phyloP scores from a whole-genome alignment of 2,888 invertebrate species.

The Linyphia triangularis region DNA sequence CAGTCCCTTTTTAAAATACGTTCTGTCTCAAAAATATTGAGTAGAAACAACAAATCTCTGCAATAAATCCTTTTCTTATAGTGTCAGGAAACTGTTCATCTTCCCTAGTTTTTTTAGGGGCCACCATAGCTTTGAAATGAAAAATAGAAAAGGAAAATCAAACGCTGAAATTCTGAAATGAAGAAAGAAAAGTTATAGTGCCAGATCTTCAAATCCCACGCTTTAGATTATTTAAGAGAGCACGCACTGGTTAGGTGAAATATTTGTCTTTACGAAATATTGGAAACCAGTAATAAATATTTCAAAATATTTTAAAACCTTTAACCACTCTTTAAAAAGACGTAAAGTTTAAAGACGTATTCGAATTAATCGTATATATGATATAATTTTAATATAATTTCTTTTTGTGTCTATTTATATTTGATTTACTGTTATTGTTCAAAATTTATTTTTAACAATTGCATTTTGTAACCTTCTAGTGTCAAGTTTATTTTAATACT shows the following conservation, averaged over 20 bases:
- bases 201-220: conserved; percentile 57
- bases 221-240: conserved; percentile 45
- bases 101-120: conserved; percentile 4
- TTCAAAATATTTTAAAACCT: too few species aligned
- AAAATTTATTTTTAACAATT: too few species aligned
- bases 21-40: neutral
- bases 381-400: too few species aligned
- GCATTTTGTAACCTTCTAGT: too few species aligned
- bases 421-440: too few species aligned
- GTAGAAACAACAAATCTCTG: neutral
- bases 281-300: too few species aligned
- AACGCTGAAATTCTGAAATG: conserved; percentile 14
- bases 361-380: too few species aligned
- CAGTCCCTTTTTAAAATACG: neutral
- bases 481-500: too few species aligned
- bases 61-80: conserved; percentile 26
- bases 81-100: conserved; percentile 45
- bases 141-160: conserved; percentile 30
- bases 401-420: too few species aligned
- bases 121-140: conserved; percentile 1
- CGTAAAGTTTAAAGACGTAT: too few species aligned
- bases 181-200: conserved; percentile 47
- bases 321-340: too few species aligned
- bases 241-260: conserved; percentile 48
- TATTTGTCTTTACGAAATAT: neutral